Conservation (phyloP, 2,113 vertebrate species). For the Ptilonorhynchus violaceus region DNA sequence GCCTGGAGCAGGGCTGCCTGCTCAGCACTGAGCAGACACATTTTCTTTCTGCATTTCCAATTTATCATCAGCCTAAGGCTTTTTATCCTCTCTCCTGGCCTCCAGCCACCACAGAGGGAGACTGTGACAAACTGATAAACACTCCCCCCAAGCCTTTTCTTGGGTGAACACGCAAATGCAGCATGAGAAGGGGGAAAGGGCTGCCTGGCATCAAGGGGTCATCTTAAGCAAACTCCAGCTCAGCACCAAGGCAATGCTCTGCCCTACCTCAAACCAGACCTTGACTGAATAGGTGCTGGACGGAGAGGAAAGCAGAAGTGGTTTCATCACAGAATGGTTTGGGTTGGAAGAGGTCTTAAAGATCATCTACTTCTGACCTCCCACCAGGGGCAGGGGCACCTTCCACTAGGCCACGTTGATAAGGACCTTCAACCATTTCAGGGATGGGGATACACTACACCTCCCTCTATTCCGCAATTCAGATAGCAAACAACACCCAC, state of each 20-base stretch:
- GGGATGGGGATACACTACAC: neutral
- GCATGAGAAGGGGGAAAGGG: neutral
- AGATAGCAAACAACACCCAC: neutral
- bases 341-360: neutral
- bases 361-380: neutral
- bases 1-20: neutral
- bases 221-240: neutral
- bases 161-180: neutral
- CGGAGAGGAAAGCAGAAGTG: neutral
- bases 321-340: neutral
- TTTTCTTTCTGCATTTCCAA: neutral
- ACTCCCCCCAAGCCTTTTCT: neutral
- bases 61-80: neutral
- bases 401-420: neutral
- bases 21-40: neutral
- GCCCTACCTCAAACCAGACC: neutral
- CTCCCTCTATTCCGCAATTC: neutral
- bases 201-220: neutral
- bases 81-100: slow-evolving; percentile 4
- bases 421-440: neutral
- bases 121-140: slow-evolving; percentile 39
- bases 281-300: neutral
- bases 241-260: neutral
- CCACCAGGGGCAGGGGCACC: accelerated
- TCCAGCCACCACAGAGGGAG: neutral